Base-by-base conservation (phyloP, 2,888 invertebrate genomes). In the Glaucopsyche alexis region DNA sequence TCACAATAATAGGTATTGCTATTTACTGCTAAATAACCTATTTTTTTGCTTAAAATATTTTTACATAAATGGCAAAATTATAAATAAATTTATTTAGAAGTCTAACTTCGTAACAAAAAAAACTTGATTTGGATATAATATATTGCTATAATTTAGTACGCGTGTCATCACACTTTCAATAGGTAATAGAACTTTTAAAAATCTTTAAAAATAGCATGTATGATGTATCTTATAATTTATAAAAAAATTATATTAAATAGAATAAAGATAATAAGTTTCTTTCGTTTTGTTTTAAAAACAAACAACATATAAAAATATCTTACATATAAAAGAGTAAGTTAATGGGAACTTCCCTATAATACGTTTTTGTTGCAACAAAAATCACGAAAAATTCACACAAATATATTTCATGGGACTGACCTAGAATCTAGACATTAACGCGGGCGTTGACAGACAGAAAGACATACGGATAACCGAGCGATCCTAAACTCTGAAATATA, bases 91-190 rank as follows among this genome's bases (percentile, higher is more conserved):
- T 55, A 55, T 55, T 19, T 19, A 55, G 55, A 55, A 55, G 55
- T 55, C 55, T 19, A 3, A 55, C 55, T 55, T 55, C 19, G 55
- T 55, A 19, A 55, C 16, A 55, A 50, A 55, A 50, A 55, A 55
- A 19, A 55, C 55, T 55, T 4, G 19, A 19, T 16, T n/a, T 52
- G 16, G 8, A 42, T 42, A 19, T 55, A 52, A 9, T 52, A 55
- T 19, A 55, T 55, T 55, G 55, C 19, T 55, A 5, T 19, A 55
- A 55, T 11, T 55, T 55, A 19, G 11, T 19, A 55, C 55, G 9
- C 19, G 16, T 55, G 19, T 55, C 11, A 55, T 55, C 19, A 55
- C 55, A 55, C 19, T 19, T 55, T 19, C 9, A 19, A 55, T 19
- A n/a, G n/a, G n/a, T n/a, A 55, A 19, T 55, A 55, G 16, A 16